Percentiles rank a stretch among this genome's conserved stretches.
These are phyloP conservation scores for Drosophila bipectinata DNA, from an alignment of 1,140 invertebrate species.

Conservation along the genomic window DNA sequence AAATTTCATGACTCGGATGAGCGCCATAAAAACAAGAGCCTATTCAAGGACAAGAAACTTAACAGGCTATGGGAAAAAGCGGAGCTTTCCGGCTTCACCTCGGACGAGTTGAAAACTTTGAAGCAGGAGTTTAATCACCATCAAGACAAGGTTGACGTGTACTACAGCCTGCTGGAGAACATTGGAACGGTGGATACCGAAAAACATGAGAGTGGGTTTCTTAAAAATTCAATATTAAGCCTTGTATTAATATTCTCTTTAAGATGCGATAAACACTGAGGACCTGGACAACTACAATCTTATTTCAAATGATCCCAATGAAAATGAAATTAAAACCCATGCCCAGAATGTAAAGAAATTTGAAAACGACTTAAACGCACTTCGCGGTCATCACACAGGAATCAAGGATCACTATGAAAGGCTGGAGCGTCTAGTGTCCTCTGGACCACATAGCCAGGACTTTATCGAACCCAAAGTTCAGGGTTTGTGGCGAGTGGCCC, in stretches of 20 bases:
- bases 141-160: conserved; percentile 96
- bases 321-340: conserved; percentile 79
- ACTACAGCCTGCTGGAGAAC: conserved; percentile 91
- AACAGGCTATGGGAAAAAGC: conserved; percentile 96
- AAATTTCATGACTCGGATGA: conserved; percentile 86
- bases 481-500: conserved; percentile 92
- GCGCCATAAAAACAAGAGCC: conserved; percentile 88
- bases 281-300: conserved; percentile 87
- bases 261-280: conserved; percentile 87
- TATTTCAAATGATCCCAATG: conserved; percentile 82
- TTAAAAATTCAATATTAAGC: neutral
- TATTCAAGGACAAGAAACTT: conserved; percentile 95
- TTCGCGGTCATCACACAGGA: conserved; percentile 91
- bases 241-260: neutral
- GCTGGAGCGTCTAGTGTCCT: conserved; percentile 89
- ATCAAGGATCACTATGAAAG: conserved; percentile 92
- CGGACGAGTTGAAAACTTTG: conserved; percentile 91
- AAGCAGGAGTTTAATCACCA: conserved; percentile 96
- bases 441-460: conserved; percentile 90
- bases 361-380: conserved; percentile 87
- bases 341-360: conserved; percentile 84
- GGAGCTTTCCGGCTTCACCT: conserved; percentile 92
- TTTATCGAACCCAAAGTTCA: conserved; percentile 96
- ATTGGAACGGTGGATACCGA: conserved; percentile 85
- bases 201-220: conserved; percentile 87